Evolutionary conservation across 2,888 invertebrate genomes (phyloP), one percentile per base, ranked within the genome.

Genomic region (Helobdella robusta): DNA sequence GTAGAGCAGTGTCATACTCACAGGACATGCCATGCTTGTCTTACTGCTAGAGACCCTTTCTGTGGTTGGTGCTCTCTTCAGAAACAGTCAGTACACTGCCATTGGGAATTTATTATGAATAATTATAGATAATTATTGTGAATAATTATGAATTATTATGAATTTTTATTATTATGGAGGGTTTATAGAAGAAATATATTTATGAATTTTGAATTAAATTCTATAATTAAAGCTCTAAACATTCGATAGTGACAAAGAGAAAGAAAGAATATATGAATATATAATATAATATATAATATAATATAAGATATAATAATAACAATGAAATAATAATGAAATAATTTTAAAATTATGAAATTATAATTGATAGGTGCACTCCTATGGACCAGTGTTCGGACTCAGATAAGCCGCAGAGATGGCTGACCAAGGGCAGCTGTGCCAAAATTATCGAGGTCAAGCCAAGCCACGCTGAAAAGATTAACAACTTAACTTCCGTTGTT

Each of bases 361-460:
- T n/a, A n/a, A n/a, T n/a, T n/a, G 34, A 28, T 77, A 85, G 85
- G 75, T 95, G 95, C 81, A 92, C 90, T 74, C 83, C 92, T 67
- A 85, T 90, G 70, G 89, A 89, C 64, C 90, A 89, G 77, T 95
- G 95, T 79, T 88, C 89, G 76, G 90, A 79, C 75, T 89, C 91
- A 71, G 90, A 90, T 52, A 88, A 89, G 78, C 90, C 90, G 1
- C 82, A 92, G 58, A 90, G 91, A 78, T 95, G 95, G 95, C 89
- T 95, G 75, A 91, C 90, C 77, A 92, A 91, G 76, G 91, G 91
- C n/a, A 87, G 91, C 75, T 95, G 95, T 80, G 93, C 94, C 23
- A 90, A 90, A 67, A 94, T 95, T 74, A 91, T 91, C 32, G 87
- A 86, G 75, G 93, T 95, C 66, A 86, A 87, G 71, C 94, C 94